Base-by-base conservation (phyloP, 2,888 invertebrate genomes). In the Phlogophora meticulosa region DNA sequence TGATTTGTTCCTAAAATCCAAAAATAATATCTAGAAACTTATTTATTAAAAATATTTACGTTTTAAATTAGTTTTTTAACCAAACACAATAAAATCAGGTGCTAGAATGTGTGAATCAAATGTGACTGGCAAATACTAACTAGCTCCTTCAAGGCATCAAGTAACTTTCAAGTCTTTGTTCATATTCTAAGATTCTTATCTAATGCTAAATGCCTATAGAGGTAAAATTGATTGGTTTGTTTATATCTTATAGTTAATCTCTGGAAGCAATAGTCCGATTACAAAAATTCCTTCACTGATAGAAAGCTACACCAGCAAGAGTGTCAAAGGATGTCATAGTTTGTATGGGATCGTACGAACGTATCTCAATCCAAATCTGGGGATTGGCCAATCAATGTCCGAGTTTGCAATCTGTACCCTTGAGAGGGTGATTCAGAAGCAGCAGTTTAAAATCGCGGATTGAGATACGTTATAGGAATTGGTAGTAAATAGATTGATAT, bases 1-100 rank as follows among this genome's bases (percentile, higher is more conserved):
- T 74, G 61, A 28, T 78, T 59, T 67, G 78, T 81, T 80, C 79
- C 79, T 77, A 80, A 65, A 62, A 49, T 28, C 1, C 43, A 38
- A 32, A 57, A 32, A 38, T 45, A 52, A 42, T 53, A 66, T 51
- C 32, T 70, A 77, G 53, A 48, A 28, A 53, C 51, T 65, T 77
- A 79, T 76, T 76, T 79, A 72, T 76, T 34, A 52, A 63, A 48
- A 52, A 66, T 60, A 69, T 69, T 72, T 69, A 22, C 36, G n/a
- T 68, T 64, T 42, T 43, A 34, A 51, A 34, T 3, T 48, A 62
- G 20, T 78, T 32, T n/a, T 38, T 61, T 38, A 61, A 48, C 20
- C 17, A 28, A 43, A 40, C 9, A 42, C 20, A 32, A 24, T 24
- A 64, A 1, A 38, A 52, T 43, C 43, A 68, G 76, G 76, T 73